A percentile compares a stretch with the other conserved stretches of the same genome.
These are phyloP conservation scores for Anolis apletophallus DNA, from an alignment of 2,797 vertebrate genomes.

Conservation along the genomic window DNA sequence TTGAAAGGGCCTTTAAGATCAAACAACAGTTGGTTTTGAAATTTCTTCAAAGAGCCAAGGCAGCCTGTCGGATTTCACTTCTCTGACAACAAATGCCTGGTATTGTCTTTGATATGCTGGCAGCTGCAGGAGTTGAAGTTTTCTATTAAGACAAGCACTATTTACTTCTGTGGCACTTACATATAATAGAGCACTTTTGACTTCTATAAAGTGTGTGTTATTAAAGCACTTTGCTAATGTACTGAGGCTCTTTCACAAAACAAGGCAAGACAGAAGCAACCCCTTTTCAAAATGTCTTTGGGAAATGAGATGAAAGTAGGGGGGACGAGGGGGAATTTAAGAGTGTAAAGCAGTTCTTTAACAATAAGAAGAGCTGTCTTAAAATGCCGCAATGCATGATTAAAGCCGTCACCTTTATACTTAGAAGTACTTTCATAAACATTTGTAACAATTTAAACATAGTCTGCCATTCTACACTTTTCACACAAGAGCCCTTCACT, in stretches of 20 bases:
- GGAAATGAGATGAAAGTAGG: conserved; percentile 71
- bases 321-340: conserved; percentile 38
- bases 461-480: conserved; percentile 70
- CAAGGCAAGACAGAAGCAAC: conserved; percentile 65
- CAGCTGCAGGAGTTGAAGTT: conserved; percentile 71
- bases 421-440: conserved; percentile 70
- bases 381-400: conserved; percentile 53
- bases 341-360: conserved; percentile 62
- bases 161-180: conserved; percentile 66
- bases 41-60: conserved; percentile 64
- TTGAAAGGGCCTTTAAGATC: conserved; percentile 55
- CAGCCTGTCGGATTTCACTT: conserved; percentile 62
- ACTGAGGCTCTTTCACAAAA: conserved; percentile 67
- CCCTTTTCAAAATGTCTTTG: conserved; percentile 70
- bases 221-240: conserved; percentile 72
- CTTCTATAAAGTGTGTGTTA: conserved; percentile 51
- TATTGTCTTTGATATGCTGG: conserved; percentile 71
- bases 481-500: conserved; percentile 68
- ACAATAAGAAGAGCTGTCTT: conserved; percentile 69
- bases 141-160: conserved; percentile 73
- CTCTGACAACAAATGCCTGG: conserved; percentile 62
- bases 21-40: conserved; percentile 62
- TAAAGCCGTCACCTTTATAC: conserved; percentile 70
- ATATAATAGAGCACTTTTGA: conserved; percentile 69
- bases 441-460: conserved; percentile 69